These are phyloP conservation scores for Clepsis dumicolana DNA, from an alignment of 2,888 invertebrate genomes.

Conservation along the genomic window DNA sequence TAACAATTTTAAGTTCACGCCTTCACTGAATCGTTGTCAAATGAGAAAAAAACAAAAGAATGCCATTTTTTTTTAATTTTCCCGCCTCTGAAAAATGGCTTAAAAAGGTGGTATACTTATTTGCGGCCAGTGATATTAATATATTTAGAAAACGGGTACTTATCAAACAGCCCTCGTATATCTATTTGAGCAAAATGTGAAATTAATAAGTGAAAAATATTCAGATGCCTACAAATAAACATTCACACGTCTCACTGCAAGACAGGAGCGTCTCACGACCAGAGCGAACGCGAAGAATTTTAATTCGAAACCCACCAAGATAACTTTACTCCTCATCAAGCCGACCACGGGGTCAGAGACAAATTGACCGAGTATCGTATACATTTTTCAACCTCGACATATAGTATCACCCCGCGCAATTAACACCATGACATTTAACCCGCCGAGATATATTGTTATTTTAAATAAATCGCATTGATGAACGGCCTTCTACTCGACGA, in stretches of 20 bases:
- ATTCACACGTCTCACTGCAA: background rate
- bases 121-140: too few relatives aligned
- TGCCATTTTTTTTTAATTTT: too few relatives aligned
- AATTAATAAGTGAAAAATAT: too few relatives aligned
- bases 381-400: slow-evolving; percentile 55
- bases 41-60: too few relatives aligned
- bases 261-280: background rate
- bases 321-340: slow-evolving; percentile 30
- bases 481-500: slow-evolving; percentile 54
- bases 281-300: background rate
- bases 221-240: too few relatives aligned
- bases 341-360: slow-evolving; percentile 51
- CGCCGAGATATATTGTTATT: slow-evolving; percentile 64
- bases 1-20: too few relatives aligned
- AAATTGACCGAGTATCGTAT: slow-evolving; percentile 51
- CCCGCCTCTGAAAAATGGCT: too few relatives aligned
- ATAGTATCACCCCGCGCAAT: slow-evolving; percentile 52
- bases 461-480: slow-evolving; percentile 65
- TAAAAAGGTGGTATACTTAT: too few relatives aligned
- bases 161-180: too few relatives aligned
- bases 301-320: background rate
- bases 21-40: too few relatives aligned
- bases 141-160: too few relatives aligned
- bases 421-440: slow-evolving; percentile 54
- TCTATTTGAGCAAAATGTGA: too few relatives aligned